Base-by-base conservation (phyloP, 1,140 invertebrate species). In the Oncopodura yosiiana region DNA sequence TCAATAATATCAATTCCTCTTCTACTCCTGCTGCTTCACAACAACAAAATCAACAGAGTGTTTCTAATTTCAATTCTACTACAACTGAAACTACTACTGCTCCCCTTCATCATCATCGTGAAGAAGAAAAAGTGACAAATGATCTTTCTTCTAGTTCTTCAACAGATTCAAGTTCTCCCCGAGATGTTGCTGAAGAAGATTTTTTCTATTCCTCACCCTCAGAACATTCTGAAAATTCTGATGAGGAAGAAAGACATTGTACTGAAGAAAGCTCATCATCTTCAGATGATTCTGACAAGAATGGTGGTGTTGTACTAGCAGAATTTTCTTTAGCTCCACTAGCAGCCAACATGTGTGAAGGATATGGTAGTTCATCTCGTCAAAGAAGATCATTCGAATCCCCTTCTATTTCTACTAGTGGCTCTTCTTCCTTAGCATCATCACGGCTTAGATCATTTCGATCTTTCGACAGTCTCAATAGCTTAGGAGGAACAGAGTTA, bases 171-270 rank as follows among this genome's bases (percentile, higher is more conserved):
- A 49, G 53, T 56, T 30, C 49, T 11, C 62, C 62, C 5, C 44
- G 42, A 43, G 62, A 61, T 32, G 59, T 64, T 6, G 51, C 58
- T 18, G 62, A 64, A 51, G 62, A 64, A 36, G 62, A 64, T 46
- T 64, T 64, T 53, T 64, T 64, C 51, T 61, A 58, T 27, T 61
- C 58, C 6, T 49, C 55, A 14, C 46, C 58, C 12, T 41, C 24
- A 32, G 56, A 58, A 48, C 34, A 37, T 2, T 46, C 43, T 2
- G 52, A 45, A 29, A 34, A 36, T n/a, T 49, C 46, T 3, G 46
- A 38, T 11, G 58, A 56, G 23, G 60, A 58, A 19, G 48, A 55
- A 36, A 29, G 37, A 41, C 21, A 21, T 19, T 39, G 21, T 29
- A 44, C 54, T 32, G 54, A 56, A 27, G 54, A 56, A 32, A 42